A percentile compares a stretch with the other conserved stretches of the same genome.
These are phyloP conservation scores for Microplitis demolitor DNA, from an alignment of 1,140 invertebrate species.

Conservation along the genomic window DNA sequence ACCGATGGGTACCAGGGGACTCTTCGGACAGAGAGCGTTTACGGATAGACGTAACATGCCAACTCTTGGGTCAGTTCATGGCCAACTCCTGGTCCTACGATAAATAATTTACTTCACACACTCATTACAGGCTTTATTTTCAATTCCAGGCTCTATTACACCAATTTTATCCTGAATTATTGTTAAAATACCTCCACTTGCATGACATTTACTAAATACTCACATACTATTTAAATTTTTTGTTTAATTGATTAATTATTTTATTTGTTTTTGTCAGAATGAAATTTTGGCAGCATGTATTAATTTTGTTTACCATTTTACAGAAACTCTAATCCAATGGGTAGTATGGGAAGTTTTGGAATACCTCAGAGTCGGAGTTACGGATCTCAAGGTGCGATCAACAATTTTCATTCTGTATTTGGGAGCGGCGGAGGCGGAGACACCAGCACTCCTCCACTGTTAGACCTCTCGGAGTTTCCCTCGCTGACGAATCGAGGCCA, in stretches of 20 bases:
- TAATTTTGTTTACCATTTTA: slow-evolving; percentile 27
- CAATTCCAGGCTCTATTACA: background rate
- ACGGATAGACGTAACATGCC: slow-evolving; percentile 78
- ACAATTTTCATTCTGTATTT: slow-evolving; percentile 80
- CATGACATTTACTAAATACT: background rate
- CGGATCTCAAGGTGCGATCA: slow-evolving; percentile 69
- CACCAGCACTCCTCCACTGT: slow-evolving; percentile 77
- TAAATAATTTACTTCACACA: background rate
- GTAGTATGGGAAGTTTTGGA: slow-evolving; percentile 68
- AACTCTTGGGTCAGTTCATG: slow-evolving; percentile 65
- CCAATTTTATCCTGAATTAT: background rate
- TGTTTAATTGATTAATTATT: background rate
- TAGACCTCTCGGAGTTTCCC: slow-evolving; percentile 89
- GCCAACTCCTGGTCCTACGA: slow-evolving; percentile 17
- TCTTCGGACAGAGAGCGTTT: slow-evolving; percentile 79
- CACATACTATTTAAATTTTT: background rate
- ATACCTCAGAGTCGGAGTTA: slow-evolving; percentile 70
- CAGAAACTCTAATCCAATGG: slow-evolving; percentile 68
- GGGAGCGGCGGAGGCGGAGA: slow-evolving; percentile 67
- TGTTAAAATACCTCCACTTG: background rate
- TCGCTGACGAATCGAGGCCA: slow-evolving; percentile 82
- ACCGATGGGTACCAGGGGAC: slow-evolving; percentile 68
- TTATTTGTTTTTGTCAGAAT: slow-evolving; percentile 7
- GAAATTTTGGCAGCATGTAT: background rate
- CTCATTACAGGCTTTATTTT: background rate